Evolutionary conservation across 1,140 invertebrate genomes (phyloP), one percentile per base, ranked within the genome.

Genomic region (Heliconius hewitsoni): DNA sequence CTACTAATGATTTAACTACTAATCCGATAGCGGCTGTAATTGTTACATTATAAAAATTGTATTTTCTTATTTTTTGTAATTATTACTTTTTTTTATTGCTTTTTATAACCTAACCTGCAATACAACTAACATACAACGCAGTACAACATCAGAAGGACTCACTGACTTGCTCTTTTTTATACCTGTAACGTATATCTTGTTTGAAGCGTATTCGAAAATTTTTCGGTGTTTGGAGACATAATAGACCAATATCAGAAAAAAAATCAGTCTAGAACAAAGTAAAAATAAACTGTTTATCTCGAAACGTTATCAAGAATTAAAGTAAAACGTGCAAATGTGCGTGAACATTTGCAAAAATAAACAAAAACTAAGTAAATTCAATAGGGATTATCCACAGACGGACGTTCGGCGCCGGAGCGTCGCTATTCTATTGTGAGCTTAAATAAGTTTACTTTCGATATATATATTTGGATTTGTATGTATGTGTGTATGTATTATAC

Each of bases 241-340:
- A n/a, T 3, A 9, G 55, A 57, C 19, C 2, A 66, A 27, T 66
- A 66, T 16, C 13, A 27, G 60, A 66, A 66, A 66, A 60, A 30
- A 74, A 60, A 71, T 18, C 1, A 52, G 4, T 55, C 50, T 27
- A 57, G 34, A 72, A 55, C n/a, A 74, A 74, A 70, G 13, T 66
- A 78, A 39, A 34, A 19, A 71, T 66, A 66, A 70, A 71, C 37
- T 79, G 78, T 79, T 79, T 79, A 79, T 79, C 74, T 79, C 66
- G 37, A 70, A 78, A 79, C 66, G 39, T 76, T 79, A 76, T 75
- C 78, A 23, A 18, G 55, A 75, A 79, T 79, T 74, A 76, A 76
- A 75, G 71, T 76, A 79, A 79, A 76, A 74, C 74, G 78, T 76
- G 30, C 78, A 79, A 79, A 79, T 52, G 73, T 37, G 78, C 74